Evolutionary conservation across 2,888 invertebrate genomes (phyloP).

Genomic region (Drosophila pseudotakahashii): DNA sequence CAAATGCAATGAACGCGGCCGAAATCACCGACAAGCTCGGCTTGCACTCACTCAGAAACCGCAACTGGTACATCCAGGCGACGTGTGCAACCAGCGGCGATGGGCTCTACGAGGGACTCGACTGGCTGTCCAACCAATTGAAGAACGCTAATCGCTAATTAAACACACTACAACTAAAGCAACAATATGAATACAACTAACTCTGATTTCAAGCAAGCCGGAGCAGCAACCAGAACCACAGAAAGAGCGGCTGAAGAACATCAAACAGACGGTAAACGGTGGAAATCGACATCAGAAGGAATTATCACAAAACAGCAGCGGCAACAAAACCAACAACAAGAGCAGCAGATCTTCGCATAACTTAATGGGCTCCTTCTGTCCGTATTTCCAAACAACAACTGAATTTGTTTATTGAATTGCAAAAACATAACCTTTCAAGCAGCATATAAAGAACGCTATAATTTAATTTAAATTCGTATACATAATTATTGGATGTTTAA

Average conservation of each 20-base stretch:
- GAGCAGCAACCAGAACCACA: constrained; percentile 30
- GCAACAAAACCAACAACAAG: constrained; percentile 36
- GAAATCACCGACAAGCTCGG: constrained; percentile 99
- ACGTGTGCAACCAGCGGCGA: constrained; percentile 99
- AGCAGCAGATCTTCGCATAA: constrained; percentile 63
- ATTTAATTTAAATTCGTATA: constrained; percentile 75
- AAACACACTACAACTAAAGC: constrained; percentile 45
- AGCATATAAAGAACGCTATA: constrained; percentile 70
- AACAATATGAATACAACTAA: constrained; percentile 52
- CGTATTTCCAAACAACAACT: constrained; percentile 47
- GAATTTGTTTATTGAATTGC: constrained; percentile 59
- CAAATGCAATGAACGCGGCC: constrained; percentile 99
- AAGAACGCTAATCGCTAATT: constrained; percentile 98
- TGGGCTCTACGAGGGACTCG: constrained; percentile 99
- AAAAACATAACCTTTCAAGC: constrained; percentile 57
- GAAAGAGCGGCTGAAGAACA: constrained; percentile 33
- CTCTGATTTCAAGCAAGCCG: constrained; percentile 43
- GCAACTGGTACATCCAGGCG: constrained; percentile 99
- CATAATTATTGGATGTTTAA: constrained; percentile 73
- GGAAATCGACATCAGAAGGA: constrained; percentile 25
- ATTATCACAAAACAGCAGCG: constrained; percentile 23
- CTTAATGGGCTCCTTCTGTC: constrained; percentile 54
- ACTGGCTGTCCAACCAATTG: constrained; percentile 99
- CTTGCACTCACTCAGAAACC: constrained; percentile 98
- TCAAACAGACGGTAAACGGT: constrained; percentile 15